These are phyloP conservation scores for Gasterosteus aculeatus DNA, from an alignment of 2,113 vertebrate genomes.

Conservation along the genomic window DNA sequence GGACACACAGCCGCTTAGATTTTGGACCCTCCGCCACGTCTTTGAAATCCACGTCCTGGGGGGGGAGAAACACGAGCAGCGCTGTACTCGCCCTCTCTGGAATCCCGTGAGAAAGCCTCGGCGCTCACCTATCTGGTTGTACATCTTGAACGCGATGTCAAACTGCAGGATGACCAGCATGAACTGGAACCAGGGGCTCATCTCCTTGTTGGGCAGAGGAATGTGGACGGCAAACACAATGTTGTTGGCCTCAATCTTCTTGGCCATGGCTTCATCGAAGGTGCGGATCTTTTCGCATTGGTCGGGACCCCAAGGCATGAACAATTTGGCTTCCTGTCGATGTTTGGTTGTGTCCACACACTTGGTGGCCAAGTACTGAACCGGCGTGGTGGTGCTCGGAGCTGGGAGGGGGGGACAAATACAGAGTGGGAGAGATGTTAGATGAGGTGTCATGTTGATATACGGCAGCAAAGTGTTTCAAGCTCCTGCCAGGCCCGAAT, in stretches of 20 bases:
- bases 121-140: slow-evolving; percentile 93
- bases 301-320: slow-evolving; percentile 92
- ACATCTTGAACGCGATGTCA: slow-evolving; percentile 92
- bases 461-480: slow-evolving; percentile 25
- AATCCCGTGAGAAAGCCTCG: neutral
- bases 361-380: slow-evolving; percentile 88
- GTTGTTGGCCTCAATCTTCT: slow-evolving; percentile 92
- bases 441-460: slow-evolving; percentile 28
- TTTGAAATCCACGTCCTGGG: neutral
- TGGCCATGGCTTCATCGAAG: slow-evolving; percentile 89
- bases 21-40: neutral
- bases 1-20: neutral
- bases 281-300: slow-evolving; percentile 88
- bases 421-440: slow-evolving; percentile 34
- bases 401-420: slow-evolving; percentile 80
- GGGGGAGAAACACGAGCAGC: neutral
- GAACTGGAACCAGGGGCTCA: slow-evolving; percentile 99
- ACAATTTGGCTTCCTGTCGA: slow-evolving; percentile 87
- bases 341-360: slow-evolving; percentile 89
- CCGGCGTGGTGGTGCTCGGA: slow-evolving; percentile 89
- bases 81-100: neutral
- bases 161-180: slow-evolving; percentile 96
- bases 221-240: slow-evolving; percentile 95
- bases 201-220: slow-evolving; percentile 88
- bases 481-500: slow-evolving; percentile 14